Percentiles rank a stretch among this genome's conserved stretches.
phyloP scores from a whole-genome alignment of 2,113 vertebrate genomes.

The Macaca mulatta region DNA sequence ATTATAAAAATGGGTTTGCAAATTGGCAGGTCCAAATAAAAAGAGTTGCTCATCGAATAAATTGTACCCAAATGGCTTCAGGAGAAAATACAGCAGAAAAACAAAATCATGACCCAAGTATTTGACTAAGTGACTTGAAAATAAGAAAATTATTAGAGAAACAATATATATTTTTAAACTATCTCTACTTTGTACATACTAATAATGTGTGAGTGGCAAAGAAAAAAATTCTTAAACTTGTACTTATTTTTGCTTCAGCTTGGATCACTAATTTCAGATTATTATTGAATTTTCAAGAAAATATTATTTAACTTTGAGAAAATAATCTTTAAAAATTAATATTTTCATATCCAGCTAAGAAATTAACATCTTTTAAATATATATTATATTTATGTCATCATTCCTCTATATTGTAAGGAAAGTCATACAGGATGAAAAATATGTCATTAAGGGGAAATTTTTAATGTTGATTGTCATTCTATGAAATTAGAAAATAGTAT shows the following conservation, averaged over 20 bases:
- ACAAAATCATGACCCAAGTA: not conserved
- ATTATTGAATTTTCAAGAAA: not conserved
- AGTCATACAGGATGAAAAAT: not conserved
- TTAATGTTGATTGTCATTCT: not conserved
- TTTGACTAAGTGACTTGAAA: not conserved
- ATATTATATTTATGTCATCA: not conserved
- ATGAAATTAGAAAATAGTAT: not conserved
- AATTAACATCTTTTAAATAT: not conserved
- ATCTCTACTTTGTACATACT: not conserved
- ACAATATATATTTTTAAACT: not conserved
- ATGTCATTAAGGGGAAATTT: not conserved
- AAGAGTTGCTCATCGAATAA: not conserved
- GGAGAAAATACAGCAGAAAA: not conserved
- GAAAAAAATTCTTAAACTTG: not conserved
- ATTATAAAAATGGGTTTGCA: not conserved
- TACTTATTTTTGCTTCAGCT: not conserved
- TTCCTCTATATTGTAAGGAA: not conserved
- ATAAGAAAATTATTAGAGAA: slow-evolving; percentile 7
- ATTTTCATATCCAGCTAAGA: not conserved
- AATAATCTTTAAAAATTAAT: not conserved
- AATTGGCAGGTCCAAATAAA: not conserved
- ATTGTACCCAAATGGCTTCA: not conserved
- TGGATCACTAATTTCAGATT: not conserved
- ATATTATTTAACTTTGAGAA: not conserved
- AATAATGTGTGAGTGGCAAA: not conserved